Evolutionary conservation across 2,113 vertebrate genomes (phyloP), one percentile per base, ranked within the genome.

Genomic region (Ivindomyrus marchei): DNA sequence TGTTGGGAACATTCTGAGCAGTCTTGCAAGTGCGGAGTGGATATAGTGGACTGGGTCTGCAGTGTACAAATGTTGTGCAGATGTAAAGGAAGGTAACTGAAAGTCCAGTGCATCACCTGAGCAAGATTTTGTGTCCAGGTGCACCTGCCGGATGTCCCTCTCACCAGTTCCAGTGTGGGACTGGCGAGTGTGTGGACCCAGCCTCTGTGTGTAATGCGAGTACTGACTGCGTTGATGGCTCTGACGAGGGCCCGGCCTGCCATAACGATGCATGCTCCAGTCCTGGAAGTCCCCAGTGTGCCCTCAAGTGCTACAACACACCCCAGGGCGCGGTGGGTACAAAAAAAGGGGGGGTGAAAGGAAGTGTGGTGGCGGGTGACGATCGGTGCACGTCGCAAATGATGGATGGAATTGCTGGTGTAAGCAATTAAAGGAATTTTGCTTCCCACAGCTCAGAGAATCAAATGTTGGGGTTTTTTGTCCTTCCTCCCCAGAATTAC

Each of bases 211-310:
- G 98, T 5, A 92, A 98, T 0, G 90, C 94, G 13, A 91, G 0
- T 1, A 74, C 56, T 2, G 96, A 98, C 95, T 99, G 98, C 6
- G 21, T 8, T 0, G 96, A 97, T 0, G 95, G 96, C 39, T 97
- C 95, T 0, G 98, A 99, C 0, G 98, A 99, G 90, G 97, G 94
- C 0, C 95, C 94, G 0, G 92, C 91, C 90, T 99, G 98, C 90
- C 90, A 90, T 0, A 70, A 31, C 1, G 89, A 88, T 0, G 66
- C 17, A 3, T 93, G 94, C 13, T 52, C 94, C 17, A 92, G 93
- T 90, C 91, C 49, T 0, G 90, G 93, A 8, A 0, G 84, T 0
- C 66, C 0, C 0, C 90, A 27, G 17, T 99, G 98, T 19, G 9
- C 93, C 1, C 97, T 96, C 1, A 85, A 91, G 89, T 99, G 98